Conservation (phyloP, 2,888 invertebrate genomes). For the Tenthredo mesomela region DNA sequence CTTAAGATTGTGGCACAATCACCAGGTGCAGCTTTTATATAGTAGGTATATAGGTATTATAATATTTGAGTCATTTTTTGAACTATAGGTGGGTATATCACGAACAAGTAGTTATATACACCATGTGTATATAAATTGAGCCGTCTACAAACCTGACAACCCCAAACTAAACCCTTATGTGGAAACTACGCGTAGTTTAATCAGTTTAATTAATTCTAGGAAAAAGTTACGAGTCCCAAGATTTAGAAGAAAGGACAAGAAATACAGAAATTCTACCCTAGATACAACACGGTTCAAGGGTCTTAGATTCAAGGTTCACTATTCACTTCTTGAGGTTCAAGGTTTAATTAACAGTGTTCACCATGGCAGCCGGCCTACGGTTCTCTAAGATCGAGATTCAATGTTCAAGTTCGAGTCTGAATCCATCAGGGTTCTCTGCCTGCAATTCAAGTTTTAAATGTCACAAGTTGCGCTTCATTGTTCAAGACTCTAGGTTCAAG, state of each 20-base stretch:
- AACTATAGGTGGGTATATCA: too few species aligned
- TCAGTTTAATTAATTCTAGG: background rate
- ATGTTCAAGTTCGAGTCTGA: background rate
- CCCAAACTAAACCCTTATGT: background rate
- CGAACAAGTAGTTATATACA: background rate
- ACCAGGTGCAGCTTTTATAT: conserved; percentile 20
- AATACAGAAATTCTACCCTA: background rate
- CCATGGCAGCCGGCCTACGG: background rate
- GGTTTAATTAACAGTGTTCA: background rate
- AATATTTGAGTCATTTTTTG: too few species aligned
- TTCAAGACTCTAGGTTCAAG: too few species aligned
- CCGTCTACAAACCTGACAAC: background rate
- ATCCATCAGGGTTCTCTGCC: background rate
- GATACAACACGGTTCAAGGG: background rate
- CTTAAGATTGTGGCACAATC: background rate
- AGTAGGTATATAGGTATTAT: too few species aligned
- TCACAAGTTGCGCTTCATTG: too few species aligned
- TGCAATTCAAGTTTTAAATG: too few species aligned
- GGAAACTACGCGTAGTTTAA: background rate
- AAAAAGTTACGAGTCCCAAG: background rate
- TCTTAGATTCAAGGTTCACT: too few species aligned
- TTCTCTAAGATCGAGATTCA: background rate
- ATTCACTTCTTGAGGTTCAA: background rate
- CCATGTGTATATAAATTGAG: background rate
- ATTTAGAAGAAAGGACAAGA: background rate